phyloP scores from a whole-genome alignment of 2,797 vertebrate species.

The Rhinichthys osculus region DNA sequence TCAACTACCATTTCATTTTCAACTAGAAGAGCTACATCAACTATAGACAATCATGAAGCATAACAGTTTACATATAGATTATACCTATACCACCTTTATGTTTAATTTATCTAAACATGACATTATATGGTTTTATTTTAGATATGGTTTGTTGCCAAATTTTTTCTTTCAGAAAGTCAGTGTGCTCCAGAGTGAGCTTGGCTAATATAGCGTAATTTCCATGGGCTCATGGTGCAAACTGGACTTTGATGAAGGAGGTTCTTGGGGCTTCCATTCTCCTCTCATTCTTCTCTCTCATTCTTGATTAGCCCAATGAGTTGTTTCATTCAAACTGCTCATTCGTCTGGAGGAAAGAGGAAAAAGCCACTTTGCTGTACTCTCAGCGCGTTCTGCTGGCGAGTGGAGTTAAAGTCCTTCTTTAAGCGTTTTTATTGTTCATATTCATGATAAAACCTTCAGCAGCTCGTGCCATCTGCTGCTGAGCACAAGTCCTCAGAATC shows the following conservation, averaged over 20 bases:
- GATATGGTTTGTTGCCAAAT: neutral
- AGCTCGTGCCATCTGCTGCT: constrained; percentile 75
- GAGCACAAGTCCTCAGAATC: constrained; percentile 48
- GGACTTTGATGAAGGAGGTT: constrained; percentile 40
- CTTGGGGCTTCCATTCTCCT: constrained; percentile 20
- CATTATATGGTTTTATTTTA: neutral
- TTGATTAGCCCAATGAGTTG: constrained; percentile 60
- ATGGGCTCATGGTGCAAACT: neutral
- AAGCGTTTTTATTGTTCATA: constrained; percentile 68
- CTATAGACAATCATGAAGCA: too few relatives aligned
- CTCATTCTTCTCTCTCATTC: constrained; percentile 55
- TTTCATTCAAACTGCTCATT: constrained; percentile 68
- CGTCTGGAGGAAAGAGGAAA: constrained; percentile 69
- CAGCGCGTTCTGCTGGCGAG: constrained; percentile 71
- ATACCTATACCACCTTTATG: neutral
- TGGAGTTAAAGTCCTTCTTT: constrained; percentile 69
- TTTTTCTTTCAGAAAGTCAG: neutral
- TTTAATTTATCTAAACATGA: neutral
- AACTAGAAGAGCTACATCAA: neutral
- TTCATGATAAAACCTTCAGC: constrained; percentile 72
- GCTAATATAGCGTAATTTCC: neutral
- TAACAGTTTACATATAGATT: neutral
- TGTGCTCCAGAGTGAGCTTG: neutral
- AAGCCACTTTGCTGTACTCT: constrained; percentile 70
- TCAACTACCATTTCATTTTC: neutral